Percentiles rank a stretch among this genome's conserved stretches.
Conservation (phyloP, 2,113 vertebrate species). For the Oreocharis arfaki region DNA sequence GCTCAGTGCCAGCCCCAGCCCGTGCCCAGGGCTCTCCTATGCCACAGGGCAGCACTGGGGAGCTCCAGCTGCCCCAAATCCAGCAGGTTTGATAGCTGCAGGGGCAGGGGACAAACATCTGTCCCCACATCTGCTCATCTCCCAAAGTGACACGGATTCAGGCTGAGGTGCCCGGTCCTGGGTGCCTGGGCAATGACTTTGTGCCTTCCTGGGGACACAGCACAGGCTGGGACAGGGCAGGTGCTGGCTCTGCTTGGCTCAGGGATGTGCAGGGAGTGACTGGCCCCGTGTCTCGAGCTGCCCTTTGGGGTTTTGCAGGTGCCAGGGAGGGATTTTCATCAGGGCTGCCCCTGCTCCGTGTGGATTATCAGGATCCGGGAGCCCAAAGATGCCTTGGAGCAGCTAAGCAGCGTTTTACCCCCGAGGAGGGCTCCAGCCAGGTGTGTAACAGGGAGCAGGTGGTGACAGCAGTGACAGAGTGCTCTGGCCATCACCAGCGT, state of each 20-base stretch:
- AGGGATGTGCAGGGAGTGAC: background rate
- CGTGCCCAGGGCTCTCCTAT: background rate
- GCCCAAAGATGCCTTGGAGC: background rate
- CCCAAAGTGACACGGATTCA: fast-evolving
- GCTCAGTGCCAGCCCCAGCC: background rate
- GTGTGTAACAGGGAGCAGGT: background rate
- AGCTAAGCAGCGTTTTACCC: fast-evolving
- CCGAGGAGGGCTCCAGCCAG: background rate
- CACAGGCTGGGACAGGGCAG: fast-evolving
- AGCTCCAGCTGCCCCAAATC: background rate
- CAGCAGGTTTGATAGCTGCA: background rate
- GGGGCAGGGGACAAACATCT: background rate
- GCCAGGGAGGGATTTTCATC: background rate
- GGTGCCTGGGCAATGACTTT: no score
- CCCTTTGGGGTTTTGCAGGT: background rate
- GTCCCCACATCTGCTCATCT: background rate
- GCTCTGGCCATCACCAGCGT: fast-evolving
- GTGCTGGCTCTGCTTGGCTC: background rate
- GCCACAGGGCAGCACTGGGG: fast-evolving
- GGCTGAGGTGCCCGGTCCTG: background rate
- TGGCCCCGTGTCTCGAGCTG: fast-evolving
- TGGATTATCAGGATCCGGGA: background rate
- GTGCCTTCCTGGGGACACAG: background rate
- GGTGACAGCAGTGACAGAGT: background rate
- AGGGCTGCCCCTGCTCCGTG: fast-evolving